Evolutionary conservation across 2,888 invertebrate genomes (phyloP).

Genomic region (Drosophila helvetica): DNA sequence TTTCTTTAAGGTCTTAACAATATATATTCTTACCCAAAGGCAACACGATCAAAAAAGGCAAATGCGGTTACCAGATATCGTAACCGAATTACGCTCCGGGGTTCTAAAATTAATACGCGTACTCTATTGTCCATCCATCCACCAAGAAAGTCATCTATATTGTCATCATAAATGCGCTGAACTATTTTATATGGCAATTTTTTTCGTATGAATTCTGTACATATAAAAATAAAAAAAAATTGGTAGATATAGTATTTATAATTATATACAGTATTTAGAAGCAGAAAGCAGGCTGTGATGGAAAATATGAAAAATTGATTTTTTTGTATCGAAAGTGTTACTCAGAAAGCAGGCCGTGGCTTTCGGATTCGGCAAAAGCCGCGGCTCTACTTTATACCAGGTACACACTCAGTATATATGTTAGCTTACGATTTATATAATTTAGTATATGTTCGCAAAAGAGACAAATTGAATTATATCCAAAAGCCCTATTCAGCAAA

Average conservation of each 20-base stretch:
- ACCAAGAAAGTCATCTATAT: constrained; percentile 90
- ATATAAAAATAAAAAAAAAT: background rate
- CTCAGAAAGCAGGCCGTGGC: no score
- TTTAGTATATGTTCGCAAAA: no score
- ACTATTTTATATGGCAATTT: constrained; percentile 94
- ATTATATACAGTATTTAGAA: background rate
- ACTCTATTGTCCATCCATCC: constrained; percentile 97
- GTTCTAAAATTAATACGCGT: constrained; percentile 94
- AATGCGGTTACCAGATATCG: constrained; percentile 95
- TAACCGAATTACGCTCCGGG: constrained; percentile 89
- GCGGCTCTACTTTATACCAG: no score
- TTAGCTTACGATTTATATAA: no score
- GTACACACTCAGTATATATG: no score
- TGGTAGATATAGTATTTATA: background rate
- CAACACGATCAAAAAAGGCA: constrained; percentile 92
- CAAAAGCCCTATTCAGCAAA: no score
- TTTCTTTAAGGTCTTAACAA: no score
- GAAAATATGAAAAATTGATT: no score
- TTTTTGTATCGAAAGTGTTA: no score
- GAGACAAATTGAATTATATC: no score
- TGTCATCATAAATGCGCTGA: constrained; percentile 88
- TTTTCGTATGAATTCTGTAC: constrained; percentile 91
- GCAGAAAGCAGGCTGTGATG: no score
- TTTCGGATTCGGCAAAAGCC: no score
- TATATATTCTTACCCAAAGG: constrained; percentile 90